Evolutionary conservation across 2,113 vertebrate genomes (phyloP), one percentile per base, ranked within the genome.

Genomic region (Empidonax alnorum): DNA sequence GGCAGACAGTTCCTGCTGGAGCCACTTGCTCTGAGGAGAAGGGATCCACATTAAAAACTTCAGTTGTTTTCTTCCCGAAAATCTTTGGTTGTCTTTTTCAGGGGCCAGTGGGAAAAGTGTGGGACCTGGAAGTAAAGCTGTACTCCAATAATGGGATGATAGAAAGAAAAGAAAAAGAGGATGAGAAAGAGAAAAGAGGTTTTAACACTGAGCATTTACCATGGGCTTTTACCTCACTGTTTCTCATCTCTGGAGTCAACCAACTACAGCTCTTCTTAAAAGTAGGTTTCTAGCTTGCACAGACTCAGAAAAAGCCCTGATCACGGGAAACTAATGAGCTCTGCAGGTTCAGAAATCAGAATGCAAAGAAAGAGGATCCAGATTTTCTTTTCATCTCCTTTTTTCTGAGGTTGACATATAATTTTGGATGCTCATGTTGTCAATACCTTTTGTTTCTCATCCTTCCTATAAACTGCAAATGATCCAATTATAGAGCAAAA

Each of bases 381-480:
- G 71, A 69, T 84, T 94, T 90, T 69, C 85, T 80, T 94, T 90
- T 95, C 41, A 58, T 76, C 71, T 83, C 68, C 2, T 33, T 71
- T 77, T 86, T 87, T 79, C 69, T 87, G 31, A 93, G 90, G 79
- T 49, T 63, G 90, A 75, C 49, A 39, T 53, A 9, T 49, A n/a
- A 95, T 72, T 93, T 90, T 52, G 84, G 81, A 75, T 62, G 85
- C 87, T 76, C 35, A 46, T 23, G 31, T 90, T 85, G 78, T 72
- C 79, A 73, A 92, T 95, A 79, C 88, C 79, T 87, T 91, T 93
- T 96, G 92, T 94, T 90, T 91, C 92, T 85, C 75, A 66, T 52
- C 88, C 76, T 82, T 66, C 75, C 82, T 69, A 61, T 79, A 90
- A 93, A 62, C 72, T 41, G 88, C 87, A 85, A 85, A 88, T 53